These are phyloP conservation scores for Phalera bucephala DNA, from an alignment of 2,888 invertebrate species.

Conservation along the genomic window DNA sequence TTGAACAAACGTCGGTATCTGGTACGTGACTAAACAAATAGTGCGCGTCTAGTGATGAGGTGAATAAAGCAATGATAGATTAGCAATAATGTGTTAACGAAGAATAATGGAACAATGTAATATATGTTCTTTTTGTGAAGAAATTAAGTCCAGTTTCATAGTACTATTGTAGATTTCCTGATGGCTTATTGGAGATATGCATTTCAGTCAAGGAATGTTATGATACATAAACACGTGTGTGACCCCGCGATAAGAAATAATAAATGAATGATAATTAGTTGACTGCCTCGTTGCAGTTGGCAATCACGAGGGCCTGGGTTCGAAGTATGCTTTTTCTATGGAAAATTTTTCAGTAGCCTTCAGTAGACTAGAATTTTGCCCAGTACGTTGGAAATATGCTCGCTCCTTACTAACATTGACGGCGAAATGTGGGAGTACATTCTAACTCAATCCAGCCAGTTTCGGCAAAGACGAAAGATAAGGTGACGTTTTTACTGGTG, in stretches of 20 bases:
- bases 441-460: no score
- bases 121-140: background rate
- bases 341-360: no score
- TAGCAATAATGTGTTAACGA: background rate
- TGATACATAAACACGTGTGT: background rate
- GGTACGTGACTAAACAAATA: background rate
- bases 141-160: background rate
- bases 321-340: no score
- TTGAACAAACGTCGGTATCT: no score
- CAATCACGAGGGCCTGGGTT: no score
- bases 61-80: background rate
- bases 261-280: background rate
- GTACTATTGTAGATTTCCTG: background rate
- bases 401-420: no score
- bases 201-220: background rate
- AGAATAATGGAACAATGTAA: background rate
- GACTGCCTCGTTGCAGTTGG: no score
- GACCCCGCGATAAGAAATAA: background rate
- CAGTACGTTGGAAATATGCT: no score
- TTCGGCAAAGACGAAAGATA: no score
- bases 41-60: background rate
- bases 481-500: no score
- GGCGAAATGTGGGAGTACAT: no score
- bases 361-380: no score
- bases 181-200: background rate